These are phyloP conservation scores for Tupiocoris notatus DNA, from an alignment of 2,888 invertebrate genomes.

Conservation along the genomic window DNA sequence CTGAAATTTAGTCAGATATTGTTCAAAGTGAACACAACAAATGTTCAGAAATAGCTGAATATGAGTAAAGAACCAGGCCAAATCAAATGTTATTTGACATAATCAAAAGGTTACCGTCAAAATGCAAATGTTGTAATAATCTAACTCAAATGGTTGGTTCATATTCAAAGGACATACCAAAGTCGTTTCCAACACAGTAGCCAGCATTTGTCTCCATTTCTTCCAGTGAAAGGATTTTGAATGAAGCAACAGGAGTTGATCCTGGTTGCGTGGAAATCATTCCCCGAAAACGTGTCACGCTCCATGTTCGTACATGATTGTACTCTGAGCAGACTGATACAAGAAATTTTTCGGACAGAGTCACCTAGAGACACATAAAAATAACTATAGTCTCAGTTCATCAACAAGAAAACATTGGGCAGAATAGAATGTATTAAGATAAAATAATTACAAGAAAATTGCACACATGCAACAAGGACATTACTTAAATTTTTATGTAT, in stretches of 20 bases:
- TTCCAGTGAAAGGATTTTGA: conserved; percentile 88
- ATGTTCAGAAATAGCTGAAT: no score
- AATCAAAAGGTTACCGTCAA: not conserved
- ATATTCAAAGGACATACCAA: conserved; percentile 61
- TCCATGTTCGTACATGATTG: conserved; percentile 97
- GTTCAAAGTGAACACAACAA: no score
- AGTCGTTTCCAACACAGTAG: conserved; percentile 66
- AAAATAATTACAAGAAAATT: no score
- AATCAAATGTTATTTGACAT: no score
- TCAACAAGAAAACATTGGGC: no score
- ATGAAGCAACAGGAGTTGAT: conserved; percentile 94
- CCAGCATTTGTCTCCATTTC: conserved; percentile 66
- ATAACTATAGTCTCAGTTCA: no score
- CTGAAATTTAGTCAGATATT: no score
- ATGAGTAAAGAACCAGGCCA: no score
- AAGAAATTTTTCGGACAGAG: conserved; percentile 90
- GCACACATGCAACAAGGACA: no score
- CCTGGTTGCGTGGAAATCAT: conserved; percentile 99
- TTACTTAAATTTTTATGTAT: no score
- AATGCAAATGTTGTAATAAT: not conserved
- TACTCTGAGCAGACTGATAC: conserved; percentile 97
- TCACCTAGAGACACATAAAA: conserved; percentile 65
- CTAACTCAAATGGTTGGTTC: no score
- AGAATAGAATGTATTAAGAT: not conserved
- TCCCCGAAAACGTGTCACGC: conserved; percentile 92